phyloP scores from a whole-genome alignment of 2,888 invertebrate species.

The Drosophila suboccidentalis region DNA sequence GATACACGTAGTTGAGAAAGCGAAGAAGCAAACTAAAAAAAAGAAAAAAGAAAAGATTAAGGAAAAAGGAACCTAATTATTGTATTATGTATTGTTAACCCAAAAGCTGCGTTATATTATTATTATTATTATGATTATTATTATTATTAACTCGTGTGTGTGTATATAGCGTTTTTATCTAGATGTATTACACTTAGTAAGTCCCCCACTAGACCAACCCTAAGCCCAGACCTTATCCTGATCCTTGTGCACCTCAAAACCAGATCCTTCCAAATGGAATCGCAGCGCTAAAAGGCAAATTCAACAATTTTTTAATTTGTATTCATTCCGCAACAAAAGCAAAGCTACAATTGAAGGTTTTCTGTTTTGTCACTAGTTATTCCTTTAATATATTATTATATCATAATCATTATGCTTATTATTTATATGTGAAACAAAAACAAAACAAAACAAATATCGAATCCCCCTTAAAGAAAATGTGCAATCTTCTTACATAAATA shows the following conservation, averaged over 20 bases:
- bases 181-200: constrained; percentile 79
- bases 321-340: constrained; percentile 70
- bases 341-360: constrained; percentile 55
- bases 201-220: constrained; percentile 25
- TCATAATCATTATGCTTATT: constrained; percentile 40
- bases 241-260: background rate
- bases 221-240: background rate
- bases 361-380: constrained; percentile 61
- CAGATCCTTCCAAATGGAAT: constrained; percentile 14
- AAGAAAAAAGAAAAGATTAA: constrained; percentile 45
- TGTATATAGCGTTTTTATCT: constrained; percentile 81
- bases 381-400: constrained; percentile 42
- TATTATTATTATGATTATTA: constrained; percentile 67
- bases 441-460: constrained; percentile 46
- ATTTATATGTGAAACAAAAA: constrained; percentile 51
- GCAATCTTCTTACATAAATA: constrained; percentile 69
- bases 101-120: constrained; percentile 80
- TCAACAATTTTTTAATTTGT: constrained; percentile 45
- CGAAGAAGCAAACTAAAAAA: constrained; percentile 37
- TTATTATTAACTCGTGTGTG: constrained; percentile 75
- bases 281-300: constrained; percentile 73
- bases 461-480: constrained; percentile 63
- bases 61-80: constrained; percentile 67
- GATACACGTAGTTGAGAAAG: constrained; percentile 13
- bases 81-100: constrained; percentile 82